Base-by-base conservation (phyloP, 1,140 invertebrate genomes). In the Caenorhabditis remanei region DNA sequence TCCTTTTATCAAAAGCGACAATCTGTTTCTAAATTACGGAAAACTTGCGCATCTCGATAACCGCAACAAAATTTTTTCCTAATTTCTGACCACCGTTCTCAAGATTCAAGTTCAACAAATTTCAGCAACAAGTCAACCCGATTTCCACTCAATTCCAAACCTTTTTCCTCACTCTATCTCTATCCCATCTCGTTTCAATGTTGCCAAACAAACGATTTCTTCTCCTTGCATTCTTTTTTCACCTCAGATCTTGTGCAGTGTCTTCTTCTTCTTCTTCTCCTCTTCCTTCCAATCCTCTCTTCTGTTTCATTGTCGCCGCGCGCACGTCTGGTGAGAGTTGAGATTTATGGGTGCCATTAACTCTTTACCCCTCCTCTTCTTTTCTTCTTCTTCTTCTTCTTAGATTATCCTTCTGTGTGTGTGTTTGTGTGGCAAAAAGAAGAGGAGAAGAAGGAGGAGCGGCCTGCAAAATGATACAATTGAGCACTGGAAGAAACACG, bases 341-440 rank as follows among this genome's bases (percentile, higher is more conserved):
- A 71, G 40, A 71, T 71, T 71, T 71, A 71, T 71, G 67, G 67
- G 67, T 48, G 67, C 43, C 67, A 71, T 71, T 71, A 71, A 71
- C 40, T 71, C 67, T 71, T 43, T 71, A 71, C 67, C n/a, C 40
- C 32, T 40, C 11, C 40, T 65, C 63, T 67, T 67, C 63, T 71
- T n/a, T 21, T 50, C 46, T 24, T 50, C 46, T 50, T 24, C 3
- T 21, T 50, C 46, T 50, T 21, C 41, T 50, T 79, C 24, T 11
- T 14, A 67, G 63, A 41, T 67, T 19, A 67, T 67, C 63, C 63
- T 40, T 67, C 24, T 41, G n/a, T 32, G 58, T n/a, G 58, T 16
- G 24, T 32, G 63, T 67, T 32, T 67, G 63, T 32, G 63, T 32
- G 63, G 63, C 8, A 13, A 13, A 40, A 41, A 40, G 32, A 67